Evolutionary conservation across 2,797 vertebrate genomes (phyloP).

Genomic region (Anguilla megastoma): DNA sequence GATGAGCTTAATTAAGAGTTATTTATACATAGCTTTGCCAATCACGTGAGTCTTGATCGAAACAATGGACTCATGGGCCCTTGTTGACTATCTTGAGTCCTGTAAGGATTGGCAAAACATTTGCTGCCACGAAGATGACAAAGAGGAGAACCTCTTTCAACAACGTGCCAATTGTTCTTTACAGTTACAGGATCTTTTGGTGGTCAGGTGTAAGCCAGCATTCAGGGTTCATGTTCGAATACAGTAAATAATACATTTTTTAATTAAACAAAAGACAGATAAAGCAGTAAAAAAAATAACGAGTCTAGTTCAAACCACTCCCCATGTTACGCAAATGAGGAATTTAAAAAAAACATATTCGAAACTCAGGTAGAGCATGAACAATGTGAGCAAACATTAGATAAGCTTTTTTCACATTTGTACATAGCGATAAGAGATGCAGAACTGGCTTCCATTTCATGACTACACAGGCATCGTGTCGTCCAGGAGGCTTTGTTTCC

Average conservation of each 20-base stretch:
- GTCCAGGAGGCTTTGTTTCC: conserved; percentile 6
- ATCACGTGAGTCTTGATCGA: neutral
- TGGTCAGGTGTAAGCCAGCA: conserved; percentile 82
- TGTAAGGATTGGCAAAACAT: conserved; percentile 72
- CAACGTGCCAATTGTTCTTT: conserved; percentile 79
- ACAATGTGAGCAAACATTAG: conserved; percentile 58
- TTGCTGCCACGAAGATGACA: conserved; percentile 82
- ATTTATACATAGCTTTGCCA: neutral
- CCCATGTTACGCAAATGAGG: conserved; percentile 35
- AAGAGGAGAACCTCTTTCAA: conserved; percentile 86
- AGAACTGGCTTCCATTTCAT: conserved; percentile 49
- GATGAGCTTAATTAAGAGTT: neutral
- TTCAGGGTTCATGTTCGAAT: conserved; percentile 73
- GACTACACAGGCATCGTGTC: conserved; percentile 25
- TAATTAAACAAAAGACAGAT: neutral
- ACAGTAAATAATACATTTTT: neutral
- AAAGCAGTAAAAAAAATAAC: conserved; percentile 17
- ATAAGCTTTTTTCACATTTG: conserved; percentile 57
- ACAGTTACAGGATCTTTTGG: conserved; percentile 85
- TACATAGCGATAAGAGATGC: conserved; percentile 54
- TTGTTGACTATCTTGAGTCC: conserved; percentile 85
- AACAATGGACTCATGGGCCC: conserved; percentile 21
- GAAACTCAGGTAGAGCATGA: conserved; percentile 52
- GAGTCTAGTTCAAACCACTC: conserved; percentile 43
- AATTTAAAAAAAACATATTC: conserved; percentile 37